Conservation (phyloP, 2,113 vertebrate species). For the Phasianus colchicus region DNA sequence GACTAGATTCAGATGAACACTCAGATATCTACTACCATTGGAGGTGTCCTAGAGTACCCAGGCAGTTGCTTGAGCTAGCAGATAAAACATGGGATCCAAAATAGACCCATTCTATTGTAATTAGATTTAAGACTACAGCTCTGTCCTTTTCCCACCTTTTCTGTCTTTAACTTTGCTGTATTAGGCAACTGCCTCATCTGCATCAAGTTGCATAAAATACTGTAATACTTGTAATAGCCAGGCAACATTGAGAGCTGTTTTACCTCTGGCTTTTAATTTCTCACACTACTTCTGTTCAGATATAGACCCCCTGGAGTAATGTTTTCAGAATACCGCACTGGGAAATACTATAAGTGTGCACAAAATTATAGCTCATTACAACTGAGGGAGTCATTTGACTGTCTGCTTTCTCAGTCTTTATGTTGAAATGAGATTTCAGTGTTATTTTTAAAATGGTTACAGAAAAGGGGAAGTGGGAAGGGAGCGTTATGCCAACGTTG, state of each 20-base stretch:
- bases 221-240: not conserved
- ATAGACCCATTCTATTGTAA: not conserved
- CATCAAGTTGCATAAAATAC: not conserved
- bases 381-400: constrained; percentile 41
- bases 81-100: not conserved
- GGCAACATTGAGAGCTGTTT: not conserved
- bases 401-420: constrained; percentile 29
- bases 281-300: not conserved
- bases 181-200: not conserved
- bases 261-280: constrained; percentile 45
- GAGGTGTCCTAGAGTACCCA: not conserved
- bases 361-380: constrained; percentile 54
- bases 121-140: not conserved
- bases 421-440: constrained; percentile 14
- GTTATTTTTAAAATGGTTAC: constrained; percentile 20
- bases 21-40: not conserved
- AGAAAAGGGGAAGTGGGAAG: not conserved
- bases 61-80: not conserved
- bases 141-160: not conserved
- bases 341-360: constrained; percentile 19
- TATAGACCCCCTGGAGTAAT: constrained; percentile 9
- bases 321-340: not conserved
- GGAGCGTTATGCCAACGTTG: not conserved
- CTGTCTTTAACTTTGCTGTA: not conserved
- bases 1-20: not conserved